Percentiles rank a stretch among this genome's conserved stretches.
phyloP scores from a whole-genome alignment of 2,113 vertebrate species.

The Pelecanus crispus region DNA sequence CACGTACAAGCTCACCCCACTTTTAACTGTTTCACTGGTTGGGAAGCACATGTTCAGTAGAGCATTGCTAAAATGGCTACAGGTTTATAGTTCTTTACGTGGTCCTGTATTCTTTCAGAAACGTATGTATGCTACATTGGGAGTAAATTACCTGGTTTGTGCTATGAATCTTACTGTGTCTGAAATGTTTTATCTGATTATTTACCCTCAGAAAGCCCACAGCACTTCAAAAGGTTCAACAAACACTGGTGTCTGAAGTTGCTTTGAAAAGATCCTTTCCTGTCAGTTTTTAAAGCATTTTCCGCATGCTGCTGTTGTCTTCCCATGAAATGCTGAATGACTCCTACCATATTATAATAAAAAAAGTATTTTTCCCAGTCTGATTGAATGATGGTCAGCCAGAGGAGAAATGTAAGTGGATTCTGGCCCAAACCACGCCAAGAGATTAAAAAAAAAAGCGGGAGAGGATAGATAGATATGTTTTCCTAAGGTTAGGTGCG shows the following conservation, averaged over 20 bases:
- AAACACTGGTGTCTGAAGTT: neutral
- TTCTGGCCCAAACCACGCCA: neutral
- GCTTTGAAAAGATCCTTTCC: neutral
- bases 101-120: neutral
- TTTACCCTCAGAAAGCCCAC: neutral
- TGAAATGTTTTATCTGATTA: neutral
- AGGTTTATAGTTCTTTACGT: neutral
- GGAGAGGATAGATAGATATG: accelerated
- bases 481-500: neutral
- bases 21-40: neutral
- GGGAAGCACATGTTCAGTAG: neutral
- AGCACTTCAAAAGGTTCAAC: neutral
- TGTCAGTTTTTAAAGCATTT: neutral
- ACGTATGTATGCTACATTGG: neutral
- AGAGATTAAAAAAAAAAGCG: neutral
- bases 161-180: neutral
- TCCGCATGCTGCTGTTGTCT: neutral
- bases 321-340: neutral
- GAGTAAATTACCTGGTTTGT: neutral
- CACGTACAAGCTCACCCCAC: neutral
- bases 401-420: neutral
- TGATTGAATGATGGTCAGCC: neutral
- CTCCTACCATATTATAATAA: neutral
- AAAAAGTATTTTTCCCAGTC: neutral
- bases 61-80: neutral